These are phyloP conservation scores for Athalia circularis DNA, from an alignment of 2,888 invertebrate genomes.

Conservation along the genomic window DNA sequence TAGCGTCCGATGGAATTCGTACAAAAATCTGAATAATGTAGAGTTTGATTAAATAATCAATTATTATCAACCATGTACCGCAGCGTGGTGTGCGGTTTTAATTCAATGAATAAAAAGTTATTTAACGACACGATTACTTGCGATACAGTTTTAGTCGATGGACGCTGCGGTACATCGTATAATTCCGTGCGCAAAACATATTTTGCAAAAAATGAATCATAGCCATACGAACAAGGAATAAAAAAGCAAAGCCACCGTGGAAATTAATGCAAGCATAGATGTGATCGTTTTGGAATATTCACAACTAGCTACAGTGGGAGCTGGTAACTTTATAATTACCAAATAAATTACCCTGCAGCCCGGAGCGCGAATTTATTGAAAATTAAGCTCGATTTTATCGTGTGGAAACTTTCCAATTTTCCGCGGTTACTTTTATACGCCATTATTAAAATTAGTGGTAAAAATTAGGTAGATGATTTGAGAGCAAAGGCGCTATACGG, in stretches of 20 bases:
- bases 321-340: conserved; percentile 70
- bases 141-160: conserved; percentile 16
- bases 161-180: conserved; percentile 43
- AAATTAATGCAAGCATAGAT: conserved; percentile 69
- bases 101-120: too few relatives aligned
- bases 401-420: conserved; percentile 71
- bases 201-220: conserved; percentile 47
- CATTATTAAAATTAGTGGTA: conserved; percentile 45
- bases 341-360: conserved; percentile 66
- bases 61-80: too few relatives aligned
- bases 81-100: too few relatives aligned
- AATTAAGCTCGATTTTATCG: conserved; percentile 71
- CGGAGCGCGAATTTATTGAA: conserved; percentile 67
- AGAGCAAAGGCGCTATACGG: conserved; percentile 20
- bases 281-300: conserved; percentile 70
- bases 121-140: background rate
- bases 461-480: conserved; percentile 44
- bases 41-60: too few relatives aligned
- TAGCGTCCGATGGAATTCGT: too few relatives aligned
- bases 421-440: conserved; percentile 58
- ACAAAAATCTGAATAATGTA: too few relatives aligned
- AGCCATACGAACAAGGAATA: conserved; percentile 44
- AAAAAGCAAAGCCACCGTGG: conserved; percentile 54
- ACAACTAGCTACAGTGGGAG: conserved; percentile 63
- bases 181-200: conserved; percentile 47